Conservation (phyloP, 1,140 invertebrate species). For the Yoshiicerus persimilis region DNA sequence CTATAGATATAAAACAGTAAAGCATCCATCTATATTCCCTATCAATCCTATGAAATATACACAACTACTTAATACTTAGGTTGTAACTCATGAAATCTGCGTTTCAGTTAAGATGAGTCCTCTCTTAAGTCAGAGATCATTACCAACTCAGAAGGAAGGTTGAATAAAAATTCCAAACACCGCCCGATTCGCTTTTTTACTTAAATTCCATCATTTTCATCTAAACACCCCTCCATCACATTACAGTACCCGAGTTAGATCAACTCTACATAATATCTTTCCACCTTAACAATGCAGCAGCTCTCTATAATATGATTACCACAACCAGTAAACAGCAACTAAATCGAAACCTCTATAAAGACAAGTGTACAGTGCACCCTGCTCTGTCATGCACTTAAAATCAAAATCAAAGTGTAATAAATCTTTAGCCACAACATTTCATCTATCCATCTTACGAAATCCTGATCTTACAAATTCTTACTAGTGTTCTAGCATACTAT, state of each 20-base stretch:
- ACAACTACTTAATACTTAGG: not conserved
- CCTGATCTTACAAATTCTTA: not conserved
- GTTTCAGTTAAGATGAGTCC: not conserved
- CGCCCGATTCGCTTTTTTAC: conserved; percentile 34
- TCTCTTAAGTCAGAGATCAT: not conserved
- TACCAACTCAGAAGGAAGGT: conserved; percentile 14
- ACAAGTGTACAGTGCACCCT: not conserved
- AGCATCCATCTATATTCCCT: not conserved
- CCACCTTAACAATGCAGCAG: not conserved
- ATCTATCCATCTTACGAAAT: not conserved
- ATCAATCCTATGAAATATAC: not conserved
- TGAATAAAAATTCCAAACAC: conserved; percentile 38
- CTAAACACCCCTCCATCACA: conserved; percentile 38
- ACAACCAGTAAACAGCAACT: not conserved
- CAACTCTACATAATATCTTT: not conserved
- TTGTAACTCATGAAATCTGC: not conserved
- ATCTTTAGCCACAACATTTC: not conserved
- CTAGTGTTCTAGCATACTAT: not conserved
- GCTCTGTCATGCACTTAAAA: not conserved
- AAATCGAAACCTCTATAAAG: too few species aligned
- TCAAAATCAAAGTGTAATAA: not conserved
- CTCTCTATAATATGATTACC: not conserved
- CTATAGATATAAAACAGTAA: not conserved
- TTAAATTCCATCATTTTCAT: conserved; percentile 34
- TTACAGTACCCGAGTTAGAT: not conserved